Conservation (phyloP, 2,113 vertebrate species). For the Malurus alboscapulatus region DNA sequence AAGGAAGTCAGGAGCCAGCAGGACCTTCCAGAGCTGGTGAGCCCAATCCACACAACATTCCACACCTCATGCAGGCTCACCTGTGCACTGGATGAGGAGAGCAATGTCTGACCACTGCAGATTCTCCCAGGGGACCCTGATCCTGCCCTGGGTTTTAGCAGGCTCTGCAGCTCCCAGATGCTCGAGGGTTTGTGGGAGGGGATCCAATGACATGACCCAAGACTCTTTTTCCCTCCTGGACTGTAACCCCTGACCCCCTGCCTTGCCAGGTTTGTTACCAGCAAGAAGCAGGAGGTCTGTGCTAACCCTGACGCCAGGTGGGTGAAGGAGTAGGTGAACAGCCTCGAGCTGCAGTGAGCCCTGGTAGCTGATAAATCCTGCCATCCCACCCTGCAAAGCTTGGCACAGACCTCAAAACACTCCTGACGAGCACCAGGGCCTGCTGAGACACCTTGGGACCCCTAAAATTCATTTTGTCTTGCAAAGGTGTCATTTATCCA, state of each 20-base stretch:
- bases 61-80: neutral
- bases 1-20: neutral
- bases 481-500: neutral
- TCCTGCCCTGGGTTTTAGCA: neutral
- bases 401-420: neutral
- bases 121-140: neutral
- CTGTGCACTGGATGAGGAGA: neutral
- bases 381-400: neutral
- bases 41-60: neutral
- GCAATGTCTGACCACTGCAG: neutral
- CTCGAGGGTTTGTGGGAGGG: neutral
- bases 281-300: conserved; percentile 20
- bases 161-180: neutral
- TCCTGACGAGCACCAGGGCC: neutral
- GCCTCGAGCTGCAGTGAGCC: conserved; percentile 37
- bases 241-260: neutral
- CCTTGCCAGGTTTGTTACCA: conserved; percentile 44
- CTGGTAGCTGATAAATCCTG: neutral
- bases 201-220: neutral
- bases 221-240: accelerated
- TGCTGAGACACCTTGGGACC: neutral
- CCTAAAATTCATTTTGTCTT: neutral
- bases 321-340: conserved; percentile 25
- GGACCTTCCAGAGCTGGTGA: neutral
- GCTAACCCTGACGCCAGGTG: conserved; percentile 11